Evolutionary conservation across 1,140 invertebrate species (phyloP).

Genomic region (Hyles euphorbiae): DNA sequence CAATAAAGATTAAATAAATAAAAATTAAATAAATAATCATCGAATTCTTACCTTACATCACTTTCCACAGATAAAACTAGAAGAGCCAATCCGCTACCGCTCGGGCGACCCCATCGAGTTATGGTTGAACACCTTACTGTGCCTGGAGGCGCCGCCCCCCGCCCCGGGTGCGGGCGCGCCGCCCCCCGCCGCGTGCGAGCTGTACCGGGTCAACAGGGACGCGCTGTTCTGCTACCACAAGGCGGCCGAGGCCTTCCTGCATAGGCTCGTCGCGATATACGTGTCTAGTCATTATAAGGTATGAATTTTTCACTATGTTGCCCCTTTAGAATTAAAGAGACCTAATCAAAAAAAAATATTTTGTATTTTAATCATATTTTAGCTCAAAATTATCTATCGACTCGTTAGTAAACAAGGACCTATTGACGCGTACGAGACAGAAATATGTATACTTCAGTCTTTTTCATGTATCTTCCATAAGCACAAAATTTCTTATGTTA

Average conservation of each 20-base stretch:
- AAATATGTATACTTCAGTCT: too few species aligned
- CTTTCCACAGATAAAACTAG: slow-evolving; percentile 80
- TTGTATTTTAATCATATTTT: background rate
- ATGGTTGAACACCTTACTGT: slow-evolving; percentile 95
- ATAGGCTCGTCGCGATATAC: slow-evolving; percentile 93
- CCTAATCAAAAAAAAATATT: too few species aligned
- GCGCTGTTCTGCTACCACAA: slow-evolving; percentile 98
- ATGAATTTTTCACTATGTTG: too few species aligned
- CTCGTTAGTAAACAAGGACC: too few species aligned
- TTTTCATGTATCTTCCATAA: too few species aligned
- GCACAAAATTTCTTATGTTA: too few species aligned
- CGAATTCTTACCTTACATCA: too few species aligned
- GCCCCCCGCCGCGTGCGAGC: slow-evolving; percentile 90
- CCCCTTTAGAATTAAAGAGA: background rate
- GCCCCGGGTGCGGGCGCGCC: slow-evolving; percentile 87
- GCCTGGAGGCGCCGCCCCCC: slow-evolving; percentile 87
- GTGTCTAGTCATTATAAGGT: slow-evolving; percentile 98
- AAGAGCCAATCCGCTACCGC: slow-evolving; percentile 97
- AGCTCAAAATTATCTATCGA: background rate
- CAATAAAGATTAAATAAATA: too few species aligned
- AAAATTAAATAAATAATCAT: too few species aligned
- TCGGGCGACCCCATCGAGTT: slow-evolving; percentile 91
- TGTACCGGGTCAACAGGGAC: slow-evolving; percentile 95
- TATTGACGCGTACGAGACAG: too few species aligned
- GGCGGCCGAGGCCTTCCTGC: slow-evolving; percentile 96